Evolutionary conservation across 2,797 vertebrate species (phyloP).

Genomic region (Pseudochirops corinnae): DNA sequence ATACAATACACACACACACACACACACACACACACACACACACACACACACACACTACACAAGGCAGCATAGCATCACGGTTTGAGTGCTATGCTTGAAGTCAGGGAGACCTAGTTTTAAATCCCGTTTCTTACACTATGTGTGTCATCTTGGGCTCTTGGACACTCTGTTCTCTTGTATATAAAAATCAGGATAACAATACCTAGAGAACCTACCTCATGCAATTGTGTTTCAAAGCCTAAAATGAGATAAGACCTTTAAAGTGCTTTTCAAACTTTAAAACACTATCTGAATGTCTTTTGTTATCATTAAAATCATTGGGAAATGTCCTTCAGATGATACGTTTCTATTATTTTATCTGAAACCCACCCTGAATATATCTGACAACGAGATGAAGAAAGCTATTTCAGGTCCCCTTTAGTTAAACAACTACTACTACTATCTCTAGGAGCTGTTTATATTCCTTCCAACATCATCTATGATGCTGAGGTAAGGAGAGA

Average conservation of each 20-base stretch:
- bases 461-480: constrained; percentile 73
- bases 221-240: neutral
- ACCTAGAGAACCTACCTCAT: neutral
- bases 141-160: neutral
- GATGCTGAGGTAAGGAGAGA: constrained; percentile 78
- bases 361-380: neutral
- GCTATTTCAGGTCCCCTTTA: constrained; percentile 62
- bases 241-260: neutral
- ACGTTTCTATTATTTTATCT: neutral
- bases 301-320: neutral
- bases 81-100: neutral
- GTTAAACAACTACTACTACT: constrained; percentile 75
- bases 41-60: too few species aligned
- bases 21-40: too few species aligned
- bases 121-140: neutral
- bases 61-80: neutral
- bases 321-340: neutral
- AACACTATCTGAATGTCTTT: neutral
- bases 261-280: neutral
- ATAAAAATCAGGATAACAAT: neutral
- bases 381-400: constrained; percentile 26
- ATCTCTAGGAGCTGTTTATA: constrained; percentile 68
- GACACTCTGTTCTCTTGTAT: neutral
- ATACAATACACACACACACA: too few species aligned
- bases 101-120: neutral